phyloP scores from a whole-genome alignment of 1,140 invertebrate genomes.

The Bombus ignitus region DNA sequence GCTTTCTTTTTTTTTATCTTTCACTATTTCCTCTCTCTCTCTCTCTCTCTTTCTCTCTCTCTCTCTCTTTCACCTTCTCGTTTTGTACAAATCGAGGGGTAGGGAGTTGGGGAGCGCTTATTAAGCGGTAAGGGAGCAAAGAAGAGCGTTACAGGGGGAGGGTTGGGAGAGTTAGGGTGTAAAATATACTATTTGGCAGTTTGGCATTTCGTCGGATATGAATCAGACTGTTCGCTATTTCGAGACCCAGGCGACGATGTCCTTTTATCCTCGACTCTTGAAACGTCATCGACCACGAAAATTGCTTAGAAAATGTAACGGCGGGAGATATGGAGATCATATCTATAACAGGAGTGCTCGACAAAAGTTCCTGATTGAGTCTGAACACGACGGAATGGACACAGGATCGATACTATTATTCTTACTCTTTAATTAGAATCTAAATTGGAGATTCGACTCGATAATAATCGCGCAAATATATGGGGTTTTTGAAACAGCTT shows the following conservation, averaged over 20 bases:
- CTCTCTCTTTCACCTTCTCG: neutral
- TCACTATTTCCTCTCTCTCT: neutral
- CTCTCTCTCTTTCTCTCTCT: neutral
- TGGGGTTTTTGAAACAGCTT: neutral
- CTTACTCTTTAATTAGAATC: neutral
- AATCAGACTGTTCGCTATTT: conserved; percentile 61
- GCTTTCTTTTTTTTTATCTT: neutral
- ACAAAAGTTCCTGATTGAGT: neutral
- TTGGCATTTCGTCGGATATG: conserved; percentile 56
- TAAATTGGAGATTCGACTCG: neutral
- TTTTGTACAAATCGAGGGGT: conserved; percentile 62
- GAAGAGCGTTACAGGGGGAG: conserved; percentile 35
- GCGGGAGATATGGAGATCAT: conserved; percentile 27
- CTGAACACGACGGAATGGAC: conserved; percentile 1
- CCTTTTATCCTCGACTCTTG: neutral
- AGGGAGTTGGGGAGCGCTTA: neutral
- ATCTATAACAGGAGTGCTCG: no score
- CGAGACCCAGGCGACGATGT: conserved; percentile 51
- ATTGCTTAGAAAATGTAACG: conserved; percentile 45
- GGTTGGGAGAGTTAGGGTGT: neutral
- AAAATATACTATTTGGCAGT: conserved; percentile 68
- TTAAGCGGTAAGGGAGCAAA: conserved; percentile 59
- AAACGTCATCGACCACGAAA: conserved; percentile 21
- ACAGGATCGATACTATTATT: neutral
- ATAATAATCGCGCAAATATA: neutral